Percentiles rank a stretch among this genome's conserved stretches.
phyloP scores from a whole-genome alignment of 2,113 vertebrate species.

The Rallus limicola region DNA sequence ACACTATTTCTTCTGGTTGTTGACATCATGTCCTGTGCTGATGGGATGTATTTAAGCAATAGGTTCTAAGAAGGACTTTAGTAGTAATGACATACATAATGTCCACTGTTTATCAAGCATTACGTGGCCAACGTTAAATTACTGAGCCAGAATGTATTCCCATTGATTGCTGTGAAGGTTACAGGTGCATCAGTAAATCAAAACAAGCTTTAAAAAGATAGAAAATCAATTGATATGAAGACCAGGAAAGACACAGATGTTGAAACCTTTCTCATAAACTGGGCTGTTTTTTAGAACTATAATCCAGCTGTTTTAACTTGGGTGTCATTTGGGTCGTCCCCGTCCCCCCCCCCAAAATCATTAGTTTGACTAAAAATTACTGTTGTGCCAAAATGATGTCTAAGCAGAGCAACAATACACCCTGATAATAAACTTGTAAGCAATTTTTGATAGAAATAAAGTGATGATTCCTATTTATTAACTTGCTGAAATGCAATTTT shows the following conservation, averaged over 20 bases:
- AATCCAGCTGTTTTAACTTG: neutral
- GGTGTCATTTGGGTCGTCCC: neutral
- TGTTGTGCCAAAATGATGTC: neutral
- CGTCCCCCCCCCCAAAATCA: neutral
- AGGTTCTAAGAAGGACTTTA: neutral
- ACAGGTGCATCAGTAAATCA: constrained; percentile 51
- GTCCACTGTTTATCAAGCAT: neutral
- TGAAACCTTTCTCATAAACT: constrained; percentile 3
- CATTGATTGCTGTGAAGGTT: constrained; percentile 55
- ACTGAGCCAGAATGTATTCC: constrained; percentile 21
- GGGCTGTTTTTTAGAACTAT: neutral
- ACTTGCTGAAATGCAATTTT: neutral
- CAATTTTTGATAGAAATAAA: neutral
- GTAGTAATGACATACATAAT: neutral
- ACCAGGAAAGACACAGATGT: neutral
- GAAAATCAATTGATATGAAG: constrained; percentile 46
- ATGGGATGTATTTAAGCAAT: neutral
- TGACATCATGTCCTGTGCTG: neutral
- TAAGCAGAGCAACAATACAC: neutral
- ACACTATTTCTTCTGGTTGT: neutral
- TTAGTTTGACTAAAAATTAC: neutral
- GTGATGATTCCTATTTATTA: neutral
- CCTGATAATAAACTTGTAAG: neutral
- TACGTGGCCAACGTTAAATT: neutral
- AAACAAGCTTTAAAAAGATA: constrained; percentile 47